Evolutionary conservation across 2,797 vertebrate genomes (phyloP).

Genomic region (Varecia variegata): DNA sequence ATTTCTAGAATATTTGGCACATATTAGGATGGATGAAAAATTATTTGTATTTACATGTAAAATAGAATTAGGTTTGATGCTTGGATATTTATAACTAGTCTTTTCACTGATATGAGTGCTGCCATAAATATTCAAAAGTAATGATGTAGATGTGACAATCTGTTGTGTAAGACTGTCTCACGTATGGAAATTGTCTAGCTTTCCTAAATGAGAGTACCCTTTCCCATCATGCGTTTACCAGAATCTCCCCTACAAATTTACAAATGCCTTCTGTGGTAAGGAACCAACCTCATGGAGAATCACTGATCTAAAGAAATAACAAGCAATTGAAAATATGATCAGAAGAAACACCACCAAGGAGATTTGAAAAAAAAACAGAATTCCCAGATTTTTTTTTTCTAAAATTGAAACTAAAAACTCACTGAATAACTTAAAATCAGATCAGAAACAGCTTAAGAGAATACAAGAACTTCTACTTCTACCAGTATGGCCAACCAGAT

Average conservation of each 20-base stretch:
- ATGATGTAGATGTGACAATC: not conserved
- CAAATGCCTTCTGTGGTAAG: not conserved
- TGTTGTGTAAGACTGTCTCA: not conserved
- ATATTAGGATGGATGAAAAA: not conserved
- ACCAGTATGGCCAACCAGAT: not conserved
- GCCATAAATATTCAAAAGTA: not conserved
- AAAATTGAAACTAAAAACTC: not conserved
- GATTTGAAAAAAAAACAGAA: not conserved
- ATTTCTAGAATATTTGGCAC: not conserved
- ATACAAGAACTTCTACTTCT: not conserved
- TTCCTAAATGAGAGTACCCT: not conserved
- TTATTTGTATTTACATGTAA: not conserved
- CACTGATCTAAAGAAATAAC: not conserved
- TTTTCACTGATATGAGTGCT: not conserved
- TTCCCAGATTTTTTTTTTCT: not conserved
- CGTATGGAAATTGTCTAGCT: not conserved
- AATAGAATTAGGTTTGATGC: not conserved
- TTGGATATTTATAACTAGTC: not conserved
- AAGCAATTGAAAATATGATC: not conserved
- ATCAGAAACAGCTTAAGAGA: not conserved
- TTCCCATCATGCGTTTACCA: not conserved
- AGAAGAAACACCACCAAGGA: not conserved
- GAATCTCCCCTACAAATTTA: not conserved
- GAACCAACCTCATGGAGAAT: not conserved
- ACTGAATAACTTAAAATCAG: not conserved